phyloP scores from a whole-genome alignment of 2,888 invertebrate species.

The Folsomia candida region DNA sequence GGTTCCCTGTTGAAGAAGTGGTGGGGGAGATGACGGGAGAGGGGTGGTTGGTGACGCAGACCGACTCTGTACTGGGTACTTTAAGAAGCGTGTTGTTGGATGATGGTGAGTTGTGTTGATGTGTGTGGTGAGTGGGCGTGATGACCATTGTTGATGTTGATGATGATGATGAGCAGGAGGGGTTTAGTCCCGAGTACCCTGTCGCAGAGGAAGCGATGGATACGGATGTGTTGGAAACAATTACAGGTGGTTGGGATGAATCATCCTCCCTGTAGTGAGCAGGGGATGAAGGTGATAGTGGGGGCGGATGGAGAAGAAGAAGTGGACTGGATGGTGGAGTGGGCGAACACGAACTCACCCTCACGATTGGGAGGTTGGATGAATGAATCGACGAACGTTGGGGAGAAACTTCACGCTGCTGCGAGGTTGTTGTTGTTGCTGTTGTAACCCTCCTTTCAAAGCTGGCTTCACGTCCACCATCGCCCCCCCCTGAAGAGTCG shows the following conservation, averaged over 20 bases:
- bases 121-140: slow-evolving; percentile 5
- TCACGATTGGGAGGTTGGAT: slow-evolving; percentile 44
- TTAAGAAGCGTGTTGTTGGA: slow-evolving; percentile 28
- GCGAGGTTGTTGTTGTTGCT: slow-evolving; percentile 25
- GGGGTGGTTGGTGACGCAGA: slow-evolving; percentile 14
- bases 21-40: slow-evolving; percentile 15
- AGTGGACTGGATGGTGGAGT: slow-evolving; percentile 50
- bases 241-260: not conserved
- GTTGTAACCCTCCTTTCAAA: slow-evolving; percentile 13
- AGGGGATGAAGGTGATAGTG: slow-evolving; percentile 17
- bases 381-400: slow-evolving; percentile 12
- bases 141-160: slow-evolving; percentile 14
- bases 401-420: slow-evolving; percentile 20
- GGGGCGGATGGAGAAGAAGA: slow-evolving; percentile 15
- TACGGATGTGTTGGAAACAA: slow-evolving; percentile 7
- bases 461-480: not conserved
- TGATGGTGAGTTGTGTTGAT: too few species aligned
- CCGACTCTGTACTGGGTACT: slow-evolving; percentile 33
- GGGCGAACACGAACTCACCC: slow-evolving; percentile 48
- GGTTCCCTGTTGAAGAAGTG: slow-evolving; percentile 18
- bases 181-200: not conserved
- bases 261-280: not conserved
- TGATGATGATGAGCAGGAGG: not conserved
- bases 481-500: not conserved
- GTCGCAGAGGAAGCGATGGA: slow-evolving; percentile 10